Evolutionary conservation across 2,113 vertebrate species (phyloP).

Genomic region (Casuarius casuarius): DNA sequence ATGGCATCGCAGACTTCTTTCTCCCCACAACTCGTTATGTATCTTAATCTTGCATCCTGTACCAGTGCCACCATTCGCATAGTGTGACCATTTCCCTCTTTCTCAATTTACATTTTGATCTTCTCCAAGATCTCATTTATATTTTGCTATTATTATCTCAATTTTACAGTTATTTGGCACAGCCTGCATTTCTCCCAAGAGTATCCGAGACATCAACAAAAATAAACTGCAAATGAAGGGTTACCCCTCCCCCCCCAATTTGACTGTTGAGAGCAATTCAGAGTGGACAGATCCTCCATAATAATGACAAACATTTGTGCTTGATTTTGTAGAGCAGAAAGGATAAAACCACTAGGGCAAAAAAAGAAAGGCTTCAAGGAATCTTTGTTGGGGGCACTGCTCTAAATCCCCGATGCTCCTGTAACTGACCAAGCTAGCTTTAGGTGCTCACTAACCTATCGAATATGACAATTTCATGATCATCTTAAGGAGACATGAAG

Average conservation of each 20-base stretch:
- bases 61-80: background rate
- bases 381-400: background rate
- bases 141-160: background rate
- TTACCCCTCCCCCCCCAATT: background rate
- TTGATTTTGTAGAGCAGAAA: background rate
- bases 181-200: background rate
- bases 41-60: background rate
- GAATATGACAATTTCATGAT: background rate
- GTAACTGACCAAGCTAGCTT: background rate
- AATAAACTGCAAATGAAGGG: background rate
- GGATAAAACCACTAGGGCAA: fast-evolving
- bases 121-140: background rate
- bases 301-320: background rate
- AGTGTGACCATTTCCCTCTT: background rate
- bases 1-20: background rate
- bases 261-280: background rate
- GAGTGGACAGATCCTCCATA: background rate
- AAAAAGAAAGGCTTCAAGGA: background rate
- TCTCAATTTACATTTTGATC: background rate
- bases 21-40: fast-evolving
- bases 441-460: background rate
- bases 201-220: background rate
- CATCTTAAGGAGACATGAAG: background rate
- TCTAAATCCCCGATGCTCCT: background rate
- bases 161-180: background rate